Conservation (phyloP, 2,113 vertebrate genomes). For the Larimichthys polyactis region DNA sequence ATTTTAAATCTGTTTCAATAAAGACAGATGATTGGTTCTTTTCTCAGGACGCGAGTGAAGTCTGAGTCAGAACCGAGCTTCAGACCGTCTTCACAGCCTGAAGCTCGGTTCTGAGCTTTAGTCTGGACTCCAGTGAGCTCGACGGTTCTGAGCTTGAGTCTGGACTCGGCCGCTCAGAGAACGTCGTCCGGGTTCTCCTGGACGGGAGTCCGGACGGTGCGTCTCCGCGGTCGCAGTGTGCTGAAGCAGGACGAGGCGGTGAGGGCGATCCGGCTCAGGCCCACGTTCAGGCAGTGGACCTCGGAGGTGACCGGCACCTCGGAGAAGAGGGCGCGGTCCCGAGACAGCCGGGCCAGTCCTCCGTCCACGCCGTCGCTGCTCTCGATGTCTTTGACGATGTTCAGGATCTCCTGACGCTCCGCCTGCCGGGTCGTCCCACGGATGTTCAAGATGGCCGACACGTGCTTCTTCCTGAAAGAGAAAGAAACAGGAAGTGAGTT, state of each 20-base stretch:
- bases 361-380: constrained; percentile 55
- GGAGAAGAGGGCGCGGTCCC: constrained; percentile 85
- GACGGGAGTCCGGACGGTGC: constrained; percentile 57
- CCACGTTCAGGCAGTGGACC: constrained; percentile 87
- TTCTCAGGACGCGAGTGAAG: neutral
- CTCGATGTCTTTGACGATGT: constrained; percentile 88
- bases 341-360: constrained; percentile 42
- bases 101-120: too few relatives aligned
- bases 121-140: too few relatives aligned
- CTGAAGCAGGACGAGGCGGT: constrained; percentile 80
- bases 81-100: neutral
- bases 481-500: too few relatives aligned
- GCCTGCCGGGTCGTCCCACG: constrained; percentile 85
- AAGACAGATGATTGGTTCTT: neutral
- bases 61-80: too few relatives aligned
- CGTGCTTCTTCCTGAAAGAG: constrained; percentile 86
- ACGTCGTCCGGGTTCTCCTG: constrained; percentile 72
- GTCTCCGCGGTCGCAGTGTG: constrained; percentile 64
- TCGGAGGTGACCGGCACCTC: constrained; percentile 87
- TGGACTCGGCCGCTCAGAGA: constrained; percentile 50
- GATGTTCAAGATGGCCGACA: constrained; percentile 89
- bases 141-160: neutral
- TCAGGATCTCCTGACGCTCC: constrained; percentile 90
- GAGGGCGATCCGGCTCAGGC: constrained; percentile 83
- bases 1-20: neutral